Conservation (phyloP, 2,888 invertebrate species). For the Lapara coniferarum region DNA sequence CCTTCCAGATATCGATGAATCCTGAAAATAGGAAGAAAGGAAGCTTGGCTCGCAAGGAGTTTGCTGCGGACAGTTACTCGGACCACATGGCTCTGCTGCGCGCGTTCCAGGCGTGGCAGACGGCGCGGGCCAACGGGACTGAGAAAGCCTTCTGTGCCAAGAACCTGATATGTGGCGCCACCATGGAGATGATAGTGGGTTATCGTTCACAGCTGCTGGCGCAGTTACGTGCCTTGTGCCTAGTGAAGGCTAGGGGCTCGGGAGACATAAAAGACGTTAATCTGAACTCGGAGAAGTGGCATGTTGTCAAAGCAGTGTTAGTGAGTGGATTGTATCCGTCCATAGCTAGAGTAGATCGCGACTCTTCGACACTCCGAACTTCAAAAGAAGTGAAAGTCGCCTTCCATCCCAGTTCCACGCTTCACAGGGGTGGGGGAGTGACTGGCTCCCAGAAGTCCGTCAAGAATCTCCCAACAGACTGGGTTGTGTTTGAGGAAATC, state of each 20-base stretch:
- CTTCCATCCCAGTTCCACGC: constrained; percentile 85
- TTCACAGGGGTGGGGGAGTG: constrained; percentile 82
- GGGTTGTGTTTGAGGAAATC: constrained; percentile 95
- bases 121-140: constrained; percentile 84
- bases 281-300: constrained; percentile 92
- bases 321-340: constrained; percentile 96
- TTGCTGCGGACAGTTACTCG: constrained; percentile 90
- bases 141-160: constrained; percentile 89
- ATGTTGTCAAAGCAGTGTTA: constrained; percentile 94
- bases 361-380: constrained; percentile 84
- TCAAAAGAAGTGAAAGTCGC: constrained; percentile 83
- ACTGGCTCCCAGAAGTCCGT: constrained; percentile 62
- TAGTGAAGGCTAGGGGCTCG: constrained; percentile 85
- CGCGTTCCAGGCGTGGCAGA: constrained; percentile 89
- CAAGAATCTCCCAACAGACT: constrained; percentile 87
- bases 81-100: constrained; percentile 95
- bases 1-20: constrained; percentile 89
- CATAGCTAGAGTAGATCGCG: constrained; percentile 88
- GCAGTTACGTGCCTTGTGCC: constrained; percentile 89
- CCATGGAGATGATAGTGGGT: constrained; percentile 95
- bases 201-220: constrained; percentile 93
- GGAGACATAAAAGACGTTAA: constrained; percentile 86
- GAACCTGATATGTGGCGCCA: constrained; percentile 89
- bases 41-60: constrained; percentile 85
- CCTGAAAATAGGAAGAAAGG: constrained; percentile 86